phyloP scores from a whole-genome alignment of 2,888 invertebrate species.

The Abrostola triplasia region DNA sequence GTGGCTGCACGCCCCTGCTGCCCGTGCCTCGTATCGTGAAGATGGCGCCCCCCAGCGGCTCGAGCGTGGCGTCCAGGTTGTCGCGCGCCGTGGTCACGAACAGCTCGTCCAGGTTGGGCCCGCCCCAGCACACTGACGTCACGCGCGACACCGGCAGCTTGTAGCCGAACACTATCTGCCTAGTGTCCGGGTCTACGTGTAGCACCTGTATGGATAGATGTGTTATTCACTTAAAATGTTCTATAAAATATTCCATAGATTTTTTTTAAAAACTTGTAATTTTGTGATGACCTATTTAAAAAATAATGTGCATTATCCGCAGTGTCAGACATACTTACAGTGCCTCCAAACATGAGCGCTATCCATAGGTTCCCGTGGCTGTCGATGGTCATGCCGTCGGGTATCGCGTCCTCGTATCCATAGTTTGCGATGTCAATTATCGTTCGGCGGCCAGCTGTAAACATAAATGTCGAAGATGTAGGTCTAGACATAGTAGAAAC shows the following conservation, averaged over 20 bases:
- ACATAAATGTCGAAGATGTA: conserved; percentile 1
- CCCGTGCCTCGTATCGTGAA: conserved; percentile 77
- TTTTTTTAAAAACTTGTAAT: too few relatives aligned
- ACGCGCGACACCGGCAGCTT: conserved; percentile 87
- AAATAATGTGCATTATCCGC: too few relatives aligned
- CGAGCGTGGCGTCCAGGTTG: conserved; percentile 43
- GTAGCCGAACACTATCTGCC: conserved; percentile 81
- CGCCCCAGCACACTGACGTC: conserved; percentile 91
- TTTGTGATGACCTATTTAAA: too few relatives aligned
- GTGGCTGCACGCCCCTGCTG: conserved; percentile 64
- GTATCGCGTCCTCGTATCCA: conserved; percentile 84
- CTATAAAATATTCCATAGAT: too few relatives aligned
- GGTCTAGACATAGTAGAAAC: too few relatives aligned
- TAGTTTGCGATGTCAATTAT: conserved; percentile 71
- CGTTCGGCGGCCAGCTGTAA: conserved; percentile 71
- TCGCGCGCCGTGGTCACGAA: conserved; percentile 88
- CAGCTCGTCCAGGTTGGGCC: conserved; percentile 88
- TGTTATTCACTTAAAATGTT: too few relatives aligned
- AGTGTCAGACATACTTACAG: conserved; percentile 78
- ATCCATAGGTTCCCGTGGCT: conserved; percentile 92
- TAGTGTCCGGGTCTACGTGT: conserved; percentile 85
- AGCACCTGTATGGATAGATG: conserved; percentile 79
- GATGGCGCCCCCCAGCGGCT: conserved; percentile 75
- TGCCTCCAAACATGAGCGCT: conserved; percentile 89
- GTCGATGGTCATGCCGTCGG: conserved; percentile 94